Evolutionary conservation across 1,140 invertebrate genomes (phyloP), one percentile per base, ranked within the genome.

Genomic region (Rhyacophila brunnea): DNA sequence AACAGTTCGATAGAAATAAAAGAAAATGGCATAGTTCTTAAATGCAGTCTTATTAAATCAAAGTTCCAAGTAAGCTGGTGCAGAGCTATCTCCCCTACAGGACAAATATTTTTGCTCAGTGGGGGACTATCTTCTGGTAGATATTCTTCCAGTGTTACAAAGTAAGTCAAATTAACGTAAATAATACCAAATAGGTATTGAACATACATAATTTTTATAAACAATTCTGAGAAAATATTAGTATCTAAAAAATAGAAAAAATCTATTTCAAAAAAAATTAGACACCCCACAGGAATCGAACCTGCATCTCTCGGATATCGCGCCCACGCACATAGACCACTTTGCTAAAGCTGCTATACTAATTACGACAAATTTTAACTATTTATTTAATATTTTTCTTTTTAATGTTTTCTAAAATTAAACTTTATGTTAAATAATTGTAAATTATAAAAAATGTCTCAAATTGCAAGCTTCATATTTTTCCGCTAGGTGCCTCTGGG

Each of bases 131-230:
- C 51, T 18, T 13, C 19, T 11, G 48, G 49, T 2, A 64, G 46
- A 58, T 64, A 60, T 40, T 58, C 58, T 7, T 45, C 62, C 13
- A n/a, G 55, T 17, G 20, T 17, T 15, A 59, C 57, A 10, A 50
- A 54, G 58, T 60, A 32, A 42, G 28, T 56, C 15, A 19, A 42
- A 1, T 2, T 13, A 10, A 34, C 32, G 13, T 28, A n/a, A 18
- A 10, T 50, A 34, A 5, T 15, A 11, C 5, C 9, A 47, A 7
- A 6, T 7, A 6, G 9, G 4, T 10, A 6, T n/a, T n/a, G n/a
- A n/a, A n/a, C n/a, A n/a, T n/a, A n/a, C n/a, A n/a, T n/a, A n/a
- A n/a, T n/a, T n/a, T 18, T 47, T 10, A 7, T 7, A 6, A 6
- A 5, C 6, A 18, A 47, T 15, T 18, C 15, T 13, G 5, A 20